Base-by-base conservation (phyloP, 2,797 vertebrate species). In the Neopelma chrysocephalum region DNA sequence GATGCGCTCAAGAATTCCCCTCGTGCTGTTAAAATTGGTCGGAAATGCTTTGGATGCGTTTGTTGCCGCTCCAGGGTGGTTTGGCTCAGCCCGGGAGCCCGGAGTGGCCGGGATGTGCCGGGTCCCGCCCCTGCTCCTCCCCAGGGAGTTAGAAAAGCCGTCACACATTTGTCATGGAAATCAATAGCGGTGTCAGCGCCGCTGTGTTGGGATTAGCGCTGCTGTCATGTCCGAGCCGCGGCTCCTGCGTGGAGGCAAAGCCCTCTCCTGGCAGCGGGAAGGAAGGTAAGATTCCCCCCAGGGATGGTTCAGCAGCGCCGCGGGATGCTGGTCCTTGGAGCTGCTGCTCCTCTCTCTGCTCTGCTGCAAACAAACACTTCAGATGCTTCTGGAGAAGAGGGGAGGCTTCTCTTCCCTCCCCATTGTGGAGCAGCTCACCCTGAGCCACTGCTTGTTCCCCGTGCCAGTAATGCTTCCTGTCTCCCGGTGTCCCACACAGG, bases 241-340 rank as follows among this genome's bases (percentile, higher is more conserved):
- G 1, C 43, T 80, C n/a, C 48, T 0, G 2, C 12, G 9, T 5
- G 69, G n/a, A 64, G 84, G 65, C 43, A 54, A 50, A 88, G 64
- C 76, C 88, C 75, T 71, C 68, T 79, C 29, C 69, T 3, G 7
- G 88, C 10, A 34, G 34, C 4, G 54, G 78, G 54, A 68, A 58
- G 73, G 45, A 47, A 70, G 78, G 84, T 47, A 70, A 90, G 40
- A 11, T 14, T 27, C 17, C 56, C 40, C 25, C 15, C 7, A 16
- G 69, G 82, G 66, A 16, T 6, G 23, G n/a, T 22, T 43, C 51
- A 38, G 56, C 70, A 42, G 31, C 0, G 0, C 54, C 0, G 0
- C 0, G 0, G 38, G 34, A 3, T 42, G 58, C 68, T 57, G 61
- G 1, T 34, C 51, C 32, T 38, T 4, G 4, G 50, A 26, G 50